Evolutionary conservation across 2,113 vertebrate genomes (phyloP).

Genomic region (Tenrec ecaudatus): DNA sequence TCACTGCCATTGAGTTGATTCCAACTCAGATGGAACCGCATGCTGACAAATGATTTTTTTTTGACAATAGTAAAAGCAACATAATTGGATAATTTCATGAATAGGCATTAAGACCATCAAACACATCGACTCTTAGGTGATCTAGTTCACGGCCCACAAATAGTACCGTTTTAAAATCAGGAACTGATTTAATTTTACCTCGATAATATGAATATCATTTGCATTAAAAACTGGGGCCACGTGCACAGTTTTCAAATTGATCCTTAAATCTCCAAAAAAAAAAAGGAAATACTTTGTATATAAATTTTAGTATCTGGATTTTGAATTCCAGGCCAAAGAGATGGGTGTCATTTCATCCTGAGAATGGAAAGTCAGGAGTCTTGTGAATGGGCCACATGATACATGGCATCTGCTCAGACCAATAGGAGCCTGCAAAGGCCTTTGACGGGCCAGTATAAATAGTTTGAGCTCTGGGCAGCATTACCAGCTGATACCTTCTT

Average conservation of each 20-base stretch:
- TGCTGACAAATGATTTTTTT: not conserved
- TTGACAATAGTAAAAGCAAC: not conserved
- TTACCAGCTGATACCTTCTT: conserved; percentile 89
- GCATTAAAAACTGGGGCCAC: not conserved
- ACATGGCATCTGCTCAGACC: conserved; percentile 73
- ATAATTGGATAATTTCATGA: not conserved
- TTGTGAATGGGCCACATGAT: conserved; percentile 63
- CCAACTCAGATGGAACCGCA: no score
- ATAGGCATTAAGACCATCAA: not conserved
- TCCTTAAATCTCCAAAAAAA: not conserved
- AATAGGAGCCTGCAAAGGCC: conserved; percentile 79
- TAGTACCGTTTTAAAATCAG: not conserved
- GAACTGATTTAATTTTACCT: not conserved
- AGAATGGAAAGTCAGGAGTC: conserved; percentile 74
- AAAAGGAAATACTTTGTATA: not conserved
- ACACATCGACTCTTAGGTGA: not conserved
- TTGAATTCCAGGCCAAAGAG: not conserved
- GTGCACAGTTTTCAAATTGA: not conserved
- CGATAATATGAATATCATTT: not conserved
- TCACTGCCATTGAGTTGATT: no score
- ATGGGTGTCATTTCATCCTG: conserved; percentile 64
- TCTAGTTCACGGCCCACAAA: not conserved
- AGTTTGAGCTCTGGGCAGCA: conserved; percentile 88
- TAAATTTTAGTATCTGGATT: not conserved
- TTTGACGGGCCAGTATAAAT: conserved; percentile 89